These are phyloP conservation scores for Chrysaora quinquecirrha DNA, from an alignment of 30 jellyfish, hydroid and myxozoan species.

Conservation along the genomic window DNA sequence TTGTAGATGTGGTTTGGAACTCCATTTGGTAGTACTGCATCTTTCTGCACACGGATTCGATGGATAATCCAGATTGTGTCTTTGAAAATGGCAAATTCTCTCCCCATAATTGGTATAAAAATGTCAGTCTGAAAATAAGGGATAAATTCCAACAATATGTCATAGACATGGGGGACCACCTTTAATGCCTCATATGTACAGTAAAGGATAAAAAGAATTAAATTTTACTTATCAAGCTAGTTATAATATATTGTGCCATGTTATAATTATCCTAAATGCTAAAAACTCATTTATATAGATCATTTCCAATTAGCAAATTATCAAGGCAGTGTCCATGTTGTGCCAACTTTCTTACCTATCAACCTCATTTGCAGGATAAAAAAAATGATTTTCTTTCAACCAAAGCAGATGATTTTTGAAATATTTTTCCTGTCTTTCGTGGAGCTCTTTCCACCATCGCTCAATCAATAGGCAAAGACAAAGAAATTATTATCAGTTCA, in stretches of 20 bases:
- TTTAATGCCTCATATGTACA: background rate
- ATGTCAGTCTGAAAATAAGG: conserved; percentile 2
- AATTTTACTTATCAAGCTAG: too few relatives aligned
- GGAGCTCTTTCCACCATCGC: conserved; percentile 26
- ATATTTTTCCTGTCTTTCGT: background rate
- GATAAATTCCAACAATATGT: too few relatives aligned
- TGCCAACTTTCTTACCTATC: too few relatives aligned
- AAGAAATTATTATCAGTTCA: too few relatives aligned
- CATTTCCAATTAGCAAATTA: background rate
- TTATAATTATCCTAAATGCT: too few relatives aligned
- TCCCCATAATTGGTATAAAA: conserved; percentile 19
- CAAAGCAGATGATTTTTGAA: background rate
- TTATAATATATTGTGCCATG: too few relatives aligned
- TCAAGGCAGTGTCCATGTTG: background rate
- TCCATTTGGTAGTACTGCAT: too few relatives aligned
- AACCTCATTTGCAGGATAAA: background rate
- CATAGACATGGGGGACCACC: too few relatives aligned
- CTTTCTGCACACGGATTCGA: too few relatives aligned
- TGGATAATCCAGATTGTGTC: conserved; percentile 31
- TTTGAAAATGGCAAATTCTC: conserved; percentile 15
- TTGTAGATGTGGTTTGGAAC: too few relatives aligned
- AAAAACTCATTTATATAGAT: too few relatives aligned
- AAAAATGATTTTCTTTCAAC: conserved; percentile 1
- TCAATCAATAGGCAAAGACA: too few relatives aligned
- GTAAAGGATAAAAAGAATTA: background rate